phyloP scores from a whole-genome alignment of 2,113 vertebrate species.

The Peromyscus maniculatus region DNA sequence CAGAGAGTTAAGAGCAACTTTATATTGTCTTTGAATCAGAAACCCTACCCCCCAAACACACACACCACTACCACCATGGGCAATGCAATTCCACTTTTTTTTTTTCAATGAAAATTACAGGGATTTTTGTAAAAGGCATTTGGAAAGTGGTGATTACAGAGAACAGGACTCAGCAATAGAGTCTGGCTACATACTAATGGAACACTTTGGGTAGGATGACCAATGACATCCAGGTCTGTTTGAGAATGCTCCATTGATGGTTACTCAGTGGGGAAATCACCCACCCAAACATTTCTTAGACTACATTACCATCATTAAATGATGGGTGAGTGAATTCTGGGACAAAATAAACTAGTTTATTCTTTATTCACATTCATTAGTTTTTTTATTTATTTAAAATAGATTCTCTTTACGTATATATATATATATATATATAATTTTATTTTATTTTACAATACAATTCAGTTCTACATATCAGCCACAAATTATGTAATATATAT shows the following conservation, averaged over 20 bases:
- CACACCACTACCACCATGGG: not conserved
- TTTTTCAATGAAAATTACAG: conserved; percentile 64
- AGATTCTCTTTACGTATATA: not conserved
- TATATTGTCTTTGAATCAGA: conserved; percentile 45
- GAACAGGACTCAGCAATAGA: not conserved
- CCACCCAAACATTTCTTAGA: not conserved
- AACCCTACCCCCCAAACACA: not conserved
- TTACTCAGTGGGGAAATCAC: not conserved
- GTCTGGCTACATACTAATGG: not conserved
- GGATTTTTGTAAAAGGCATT: conserved; percentile 27
- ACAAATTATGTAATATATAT: not conserved
- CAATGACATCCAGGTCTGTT: not conserved
- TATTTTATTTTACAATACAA: too few relatives aligned
- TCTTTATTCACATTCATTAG: not conserved
- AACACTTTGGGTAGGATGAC: not conserved
- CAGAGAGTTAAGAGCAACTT: conserved; percentile 37
- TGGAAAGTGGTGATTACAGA: conserved; percentile 38
- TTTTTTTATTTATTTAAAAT: not conserved
- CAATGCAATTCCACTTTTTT: not conserved
- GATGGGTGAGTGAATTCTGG: not conserved
- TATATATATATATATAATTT: not conserved
- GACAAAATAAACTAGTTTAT: not conserved
- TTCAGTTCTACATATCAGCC: too few relatives aligned
- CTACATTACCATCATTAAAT: not conserved
- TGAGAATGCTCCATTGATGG: too few relatives aligned